These are phyloP conservation scores for Oxycera nigricornis DNA, from an alignment of 2,888 invertebrate genomes.

Conservation along the genomic window DNA sequence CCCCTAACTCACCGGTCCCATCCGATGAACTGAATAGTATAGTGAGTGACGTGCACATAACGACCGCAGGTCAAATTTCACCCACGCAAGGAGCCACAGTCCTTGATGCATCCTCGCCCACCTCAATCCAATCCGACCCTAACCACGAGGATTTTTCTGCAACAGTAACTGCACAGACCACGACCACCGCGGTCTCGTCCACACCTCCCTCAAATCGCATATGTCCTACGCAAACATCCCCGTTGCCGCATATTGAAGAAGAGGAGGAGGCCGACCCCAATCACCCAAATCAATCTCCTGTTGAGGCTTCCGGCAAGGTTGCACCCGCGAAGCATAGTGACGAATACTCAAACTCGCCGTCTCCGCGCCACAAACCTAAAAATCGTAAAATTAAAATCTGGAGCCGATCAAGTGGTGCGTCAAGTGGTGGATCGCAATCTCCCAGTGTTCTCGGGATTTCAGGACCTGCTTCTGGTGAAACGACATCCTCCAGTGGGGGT, in stretches of 20 bases:
- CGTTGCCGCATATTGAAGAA: slow-evolving; percentile 82
- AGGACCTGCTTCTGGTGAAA: slow-evolving; percentile 54
- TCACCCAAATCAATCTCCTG: slow-evolving; percentile 59
- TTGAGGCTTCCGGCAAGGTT: slow-evolving; percentile 34
- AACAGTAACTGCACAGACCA: slow-evolving; percentile 8
- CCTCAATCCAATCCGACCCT: slow-evolving; percentile 53
- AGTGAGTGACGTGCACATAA: slow-evolving; percentile 49
- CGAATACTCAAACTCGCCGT: slow-evolving; percentile 56
- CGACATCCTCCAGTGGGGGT: slow-evolving; percentile 51
- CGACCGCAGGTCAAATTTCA: neutral
- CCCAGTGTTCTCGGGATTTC: neutral
- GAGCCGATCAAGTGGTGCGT: slow-evolving; percentile 51
- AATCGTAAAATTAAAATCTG: slow-evolving; percentile 60
- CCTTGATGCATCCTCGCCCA: slow-evolving; percentile 52
- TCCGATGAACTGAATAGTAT: slow-evolving; percentile 54
- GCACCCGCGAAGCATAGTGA: slow-evolving; percentile 49
- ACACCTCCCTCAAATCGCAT: slow-evolving; percentile 56
- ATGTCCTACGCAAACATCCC: slow-evolving; percentile 70
- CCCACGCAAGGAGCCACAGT: slow-evolving; percentile 46
- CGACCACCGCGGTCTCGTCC: neutral
- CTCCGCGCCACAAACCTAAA: slow-evolving; percentile 60
- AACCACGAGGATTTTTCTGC: slow-evolving; percentile 34
- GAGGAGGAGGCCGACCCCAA: slow-evolving; percentile 71
- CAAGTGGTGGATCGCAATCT: neutral
- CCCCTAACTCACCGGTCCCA: slow-evolving; percentile 60